Evolutionary conservation across 2,797 vertebrate genomes (phyloP).

Genomic region (Pelodytes ibericus): DNA sequence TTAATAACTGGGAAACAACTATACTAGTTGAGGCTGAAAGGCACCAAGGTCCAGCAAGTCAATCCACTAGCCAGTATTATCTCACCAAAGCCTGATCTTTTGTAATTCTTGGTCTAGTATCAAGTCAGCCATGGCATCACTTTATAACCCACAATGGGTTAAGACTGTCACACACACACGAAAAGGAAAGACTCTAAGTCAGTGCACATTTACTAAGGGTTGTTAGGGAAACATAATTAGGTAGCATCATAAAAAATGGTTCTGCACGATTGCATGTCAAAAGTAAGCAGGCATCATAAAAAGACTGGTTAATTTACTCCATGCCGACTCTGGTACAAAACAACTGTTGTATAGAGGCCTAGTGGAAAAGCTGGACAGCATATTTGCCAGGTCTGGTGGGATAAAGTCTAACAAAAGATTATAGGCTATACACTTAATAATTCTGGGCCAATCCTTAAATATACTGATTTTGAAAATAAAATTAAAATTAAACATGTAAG

Average conservation of each 20-base stretch:
- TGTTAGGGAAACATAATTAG: constrained; percentile 56
- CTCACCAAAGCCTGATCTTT: not conserved
- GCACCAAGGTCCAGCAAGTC: no score
- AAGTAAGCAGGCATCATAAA: constrained; percentile 52
- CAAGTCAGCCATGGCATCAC: not conserved
- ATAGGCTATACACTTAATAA: constrained; percentile 28
- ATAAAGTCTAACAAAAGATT: constrained; percentile 42
- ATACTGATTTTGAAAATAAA: not conserved
- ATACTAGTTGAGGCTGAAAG: no score
- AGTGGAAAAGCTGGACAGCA: constrained; percentile 36
- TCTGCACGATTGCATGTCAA: constrained; percentile 55
- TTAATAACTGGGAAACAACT: no score
- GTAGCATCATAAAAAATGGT: constrained; percentile 55
- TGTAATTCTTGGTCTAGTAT: not conserved
- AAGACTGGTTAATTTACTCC: constrained; percentile 54
- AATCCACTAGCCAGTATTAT: no score
- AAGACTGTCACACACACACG: not conserved
- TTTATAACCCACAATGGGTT: not conserved
- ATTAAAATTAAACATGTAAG: no score
- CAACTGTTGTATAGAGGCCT: constrained; percentile 49
- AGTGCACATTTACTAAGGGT: constrained; percentile 38
- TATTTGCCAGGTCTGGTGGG: constrained; percentile 32
- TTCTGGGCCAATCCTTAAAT: not conserved
- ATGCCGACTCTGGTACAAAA: constrained; percentile 50
- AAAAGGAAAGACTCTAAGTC: not conserved